Evolutionary conservation across 2,888 invertebrate genomes (phyloP).

Genomic region (Acanthoscelides obtectus): DNA sequence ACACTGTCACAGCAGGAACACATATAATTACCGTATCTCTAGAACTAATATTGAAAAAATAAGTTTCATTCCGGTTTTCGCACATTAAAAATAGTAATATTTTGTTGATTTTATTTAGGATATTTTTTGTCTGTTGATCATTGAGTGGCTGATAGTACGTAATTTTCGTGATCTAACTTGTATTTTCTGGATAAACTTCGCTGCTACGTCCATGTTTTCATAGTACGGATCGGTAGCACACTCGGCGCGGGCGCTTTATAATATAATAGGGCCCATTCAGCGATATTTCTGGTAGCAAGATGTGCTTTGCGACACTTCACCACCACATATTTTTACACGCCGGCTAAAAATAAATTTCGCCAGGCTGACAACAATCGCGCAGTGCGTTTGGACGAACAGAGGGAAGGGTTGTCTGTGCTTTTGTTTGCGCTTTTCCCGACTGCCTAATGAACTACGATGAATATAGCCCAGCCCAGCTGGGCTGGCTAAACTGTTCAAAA

Average conservation of each 20-base stretch:
- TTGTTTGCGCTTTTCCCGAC: neutral
- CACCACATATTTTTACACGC: neutral
- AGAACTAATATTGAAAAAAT: too few relatives aligned
- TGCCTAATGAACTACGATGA: neutral
- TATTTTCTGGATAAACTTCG: too few relatives aligned
- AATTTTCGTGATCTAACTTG: too few relatives aligned
- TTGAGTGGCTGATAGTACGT: too few relatives aligned
- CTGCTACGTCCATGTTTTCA: neutral
- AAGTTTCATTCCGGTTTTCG: too few relatives aligned
- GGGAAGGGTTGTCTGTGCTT: neutral
- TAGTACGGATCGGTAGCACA: neutral
- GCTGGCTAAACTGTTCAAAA: too few relatives aligned
- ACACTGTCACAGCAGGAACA: too few relatives aligned
- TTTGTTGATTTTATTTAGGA: too few relatives aligned
- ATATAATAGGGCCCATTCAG: constrained; percentile 2
- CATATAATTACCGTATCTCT: too few relatives aligned
- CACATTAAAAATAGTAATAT: too few relatives aligned
- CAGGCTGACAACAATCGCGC: neutral
- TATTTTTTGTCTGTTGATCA: too few relatives aligned
- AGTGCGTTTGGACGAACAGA: neutral
- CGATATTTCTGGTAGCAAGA: constrained; percentile 1
- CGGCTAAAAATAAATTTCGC: neutral
- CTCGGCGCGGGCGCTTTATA: neutral
- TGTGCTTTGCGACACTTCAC: neutral
- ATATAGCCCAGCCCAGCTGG: too few relatives aligned